Base-by-base conservation (phyloP, 1,140 invertebrate genomes). In the Scylla paramamosain region DNA sequence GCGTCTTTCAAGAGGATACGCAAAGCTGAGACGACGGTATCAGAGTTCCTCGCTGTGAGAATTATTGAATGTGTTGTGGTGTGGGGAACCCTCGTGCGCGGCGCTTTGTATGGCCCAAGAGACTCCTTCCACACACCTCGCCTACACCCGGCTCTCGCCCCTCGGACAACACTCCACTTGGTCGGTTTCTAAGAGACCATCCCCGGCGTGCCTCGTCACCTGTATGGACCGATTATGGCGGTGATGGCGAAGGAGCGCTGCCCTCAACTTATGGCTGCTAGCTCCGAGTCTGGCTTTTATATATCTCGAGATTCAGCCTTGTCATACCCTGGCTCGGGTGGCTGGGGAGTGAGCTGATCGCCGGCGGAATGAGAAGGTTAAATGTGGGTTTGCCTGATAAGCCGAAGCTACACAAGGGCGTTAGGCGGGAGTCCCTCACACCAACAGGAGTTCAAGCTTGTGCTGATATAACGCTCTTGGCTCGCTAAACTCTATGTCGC, bases 181-280 rank as follows among this genome's bases (percentile, higher is more conserved):
- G 48, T 91, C 89, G 28, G n/a, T 59, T 91, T 89, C 45, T 16
- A 32, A 89, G 87, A 48, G 32, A 0, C 14, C 20, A 48, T 20
- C 46, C 46, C 16, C 87, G 39, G 14, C 87, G 39, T 6, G 46
- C 89, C 48, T 59, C 48, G 89, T 28, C 89, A 59, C 46, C 89
- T 91, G 89, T 91, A 91, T 91, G 89, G 89, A 91, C 59, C 46
- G 89, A 89, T 59, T 59, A 91, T 52, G 89, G 89, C n/a, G 46
- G 48, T 91, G 46, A 91, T 91, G 89, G 89, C 31, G n/a, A n/a
- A 77, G 67, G 20, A 77, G 67, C 67, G 67, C 67, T 77, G 16
- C 67, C 67, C 67, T 77, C 67, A 77, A 77, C 67, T 77, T 77
- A 77, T n/a, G 67, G 67, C 20, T 20, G 67, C 67, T 77, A 8